These are phyloP conservation scores for Drosophila sproati DNA, from an alignment of 1,140 invertebrate genomes.

Conservation along the genomic window DNA sequence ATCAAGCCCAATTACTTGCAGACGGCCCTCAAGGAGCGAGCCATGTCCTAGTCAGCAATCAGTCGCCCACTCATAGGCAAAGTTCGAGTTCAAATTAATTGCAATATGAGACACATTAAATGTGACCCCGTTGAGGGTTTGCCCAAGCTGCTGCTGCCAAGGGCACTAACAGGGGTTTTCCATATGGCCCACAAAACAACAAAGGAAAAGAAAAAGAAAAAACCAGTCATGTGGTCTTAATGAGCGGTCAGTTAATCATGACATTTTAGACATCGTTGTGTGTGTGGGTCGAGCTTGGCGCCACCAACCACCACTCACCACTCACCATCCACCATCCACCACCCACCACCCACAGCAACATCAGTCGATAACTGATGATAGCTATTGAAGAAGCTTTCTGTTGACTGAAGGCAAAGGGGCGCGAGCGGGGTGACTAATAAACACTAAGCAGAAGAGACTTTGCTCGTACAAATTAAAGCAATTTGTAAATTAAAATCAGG, in stretches of 20 bases:
- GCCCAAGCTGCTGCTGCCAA: not conserved
- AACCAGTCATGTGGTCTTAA: conserved; percentile 64
- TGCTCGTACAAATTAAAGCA: conserved; percentile 49
- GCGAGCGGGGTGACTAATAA: conserved; percentile 32
- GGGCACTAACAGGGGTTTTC: too few species aligned
- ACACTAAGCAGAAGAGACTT: conserved; percentile 16
- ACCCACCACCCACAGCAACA: not conserved
- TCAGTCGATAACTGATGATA: not conserved
- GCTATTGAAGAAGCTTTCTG: not conserved
- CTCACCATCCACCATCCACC: not conserved
- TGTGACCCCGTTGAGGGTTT: conserved; percentile 54
- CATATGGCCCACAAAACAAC: too few species aligned
- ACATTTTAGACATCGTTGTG: conserved; percentile 47
- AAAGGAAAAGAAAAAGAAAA: not conserved
- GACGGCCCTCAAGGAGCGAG: conserved; percentile 33
- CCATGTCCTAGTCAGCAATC: conserved; percentile 8
- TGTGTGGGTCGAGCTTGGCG: not conserved
- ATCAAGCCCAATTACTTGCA: conserved; percentile 65
- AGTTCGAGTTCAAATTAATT: conserved; percentile 78
- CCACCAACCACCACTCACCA: not conserved
- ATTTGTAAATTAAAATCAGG: conserved; percentile 65
- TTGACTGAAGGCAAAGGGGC: not conserved
- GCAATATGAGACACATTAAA: conserved; percentile 77
- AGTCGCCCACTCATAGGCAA: conserved; percentile 4
- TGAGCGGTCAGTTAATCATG: conserved; percentile 79